Conservation (phyloP, 2,797 vertebrate genomes). For the Octomys mimax region DNA sequence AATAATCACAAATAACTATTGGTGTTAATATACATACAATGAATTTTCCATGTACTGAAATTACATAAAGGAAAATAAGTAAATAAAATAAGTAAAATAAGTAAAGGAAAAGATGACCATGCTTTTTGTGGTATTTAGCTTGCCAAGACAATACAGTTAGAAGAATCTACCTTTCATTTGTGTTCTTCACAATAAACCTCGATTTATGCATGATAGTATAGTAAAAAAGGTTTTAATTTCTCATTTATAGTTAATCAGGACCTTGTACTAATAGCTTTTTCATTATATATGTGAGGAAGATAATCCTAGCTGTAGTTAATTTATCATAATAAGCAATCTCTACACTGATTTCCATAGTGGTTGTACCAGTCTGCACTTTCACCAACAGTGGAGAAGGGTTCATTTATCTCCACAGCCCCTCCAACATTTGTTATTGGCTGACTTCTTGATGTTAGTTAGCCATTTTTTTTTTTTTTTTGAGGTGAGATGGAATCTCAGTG, state of each 20-base stretch:
- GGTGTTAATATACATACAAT: neutral
- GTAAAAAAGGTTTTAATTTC: neutral
- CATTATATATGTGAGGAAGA: neutral
- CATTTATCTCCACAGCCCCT: no score
- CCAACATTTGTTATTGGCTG: no score
- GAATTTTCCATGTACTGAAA: neutral
- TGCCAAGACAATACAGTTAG: neutral
- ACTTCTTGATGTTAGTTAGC: no score
- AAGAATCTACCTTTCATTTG: neutral
- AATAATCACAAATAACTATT: neutral
- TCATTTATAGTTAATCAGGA: neutral
- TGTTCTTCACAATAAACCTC: neutral
- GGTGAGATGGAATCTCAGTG: no score
- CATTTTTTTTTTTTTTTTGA: no score
- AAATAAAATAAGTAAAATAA: no score
- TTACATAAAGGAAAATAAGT: neutral
- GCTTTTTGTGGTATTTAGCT: neutral
- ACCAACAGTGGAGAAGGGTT: no score
- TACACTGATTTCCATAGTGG: no score
- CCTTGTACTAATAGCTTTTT: constrained; percentile 1
- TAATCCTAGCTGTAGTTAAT: constrained; percentile 39
- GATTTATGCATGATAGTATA: neutral
- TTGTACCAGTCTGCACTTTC: no score
- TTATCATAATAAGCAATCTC: neutral
- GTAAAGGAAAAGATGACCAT: neutral